Conservation (phyloP, 1,140 invertebrate species). For the Leptinotarsa lineolata region DNA sequence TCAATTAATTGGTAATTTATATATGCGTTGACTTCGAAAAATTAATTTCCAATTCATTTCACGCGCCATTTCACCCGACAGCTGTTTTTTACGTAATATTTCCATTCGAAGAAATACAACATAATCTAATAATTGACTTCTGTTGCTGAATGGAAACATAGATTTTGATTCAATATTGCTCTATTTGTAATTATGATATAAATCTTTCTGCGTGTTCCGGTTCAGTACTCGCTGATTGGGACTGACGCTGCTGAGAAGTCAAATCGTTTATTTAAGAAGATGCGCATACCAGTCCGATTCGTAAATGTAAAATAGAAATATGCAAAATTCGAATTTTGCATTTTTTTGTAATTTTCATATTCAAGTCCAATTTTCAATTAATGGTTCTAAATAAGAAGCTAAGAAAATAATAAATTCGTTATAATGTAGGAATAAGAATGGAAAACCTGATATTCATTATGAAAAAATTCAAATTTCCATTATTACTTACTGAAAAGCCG, state of each 20-base stretch:
- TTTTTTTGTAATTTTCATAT: neutral
- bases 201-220: no score
- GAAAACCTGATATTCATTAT: no score
- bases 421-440: neutral
- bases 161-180: neutral
- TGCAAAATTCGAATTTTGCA: neutral
- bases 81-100: neutral
- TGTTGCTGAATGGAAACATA: neutral
- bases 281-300: no score
- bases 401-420: neutral
- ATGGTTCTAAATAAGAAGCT: neutral
- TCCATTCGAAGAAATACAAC: neutral
- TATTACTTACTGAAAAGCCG: no score
- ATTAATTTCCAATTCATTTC: neutral
- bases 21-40: neutral
- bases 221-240: no score
- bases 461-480: no score
- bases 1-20: neutral
- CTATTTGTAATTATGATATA: no score
- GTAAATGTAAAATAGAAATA: neutral
- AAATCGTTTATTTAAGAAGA: no score
- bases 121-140: neutral
- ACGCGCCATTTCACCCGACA: slow-evolving; percentile 1
- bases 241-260: no score
- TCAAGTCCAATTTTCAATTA: neutral